Evolutionary conservation across 2,113 vertebrate genomes (phyloP), one percentile per base, ranked within the genome.

Genomic region (Brachyhypopomus occidentalis): DNA sequence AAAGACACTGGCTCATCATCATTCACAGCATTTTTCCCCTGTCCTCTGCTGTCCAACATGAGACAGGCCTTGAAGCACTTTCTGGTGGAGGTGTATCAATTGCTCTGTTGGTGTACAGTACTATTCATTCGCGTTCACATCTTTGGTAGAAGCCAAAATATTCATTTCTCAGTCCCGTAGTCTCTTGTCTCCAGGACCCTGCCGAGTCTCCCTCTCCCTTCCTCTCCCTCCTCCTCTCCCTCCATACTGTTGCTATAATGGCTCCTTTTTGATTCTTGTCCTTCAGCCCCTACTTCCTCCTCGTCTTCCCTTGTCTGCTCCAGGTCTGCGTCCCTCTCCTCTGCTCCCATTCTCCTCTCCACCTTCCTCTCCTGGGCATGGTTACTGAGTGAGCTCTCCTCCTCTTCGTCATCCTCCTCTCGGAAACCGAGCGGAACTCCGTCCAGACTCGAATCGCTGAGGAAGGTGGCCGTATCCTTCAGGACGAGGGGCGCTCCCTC

Each of bases 371-470:
- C n/a, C 0, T 56, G 64, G 0, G 8, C 45, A 41, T 60, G n/a
- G 48, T 56, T 77, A 30, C 22, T 77, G 79, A 36, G 77, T 27
- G 82, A 87, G 71, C 66, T 74, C 6, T 88, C 87, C 27, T 86
- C 90, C 2, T 89, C 90, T 6, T 90, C 89, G 1, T 89, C 89
- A 1, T 87, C 87, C 19, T 88, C 89, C 0, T 84, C 89, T 80
- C 90, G 88, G 17, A 89, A 78, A 12, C 76, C 78, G 22, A 91
- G 83, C 0, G 79, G 77, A 7, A 36, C 87, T 64, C 90, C 91
- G 6, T 94, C 93, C 75, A 92, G 60, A 79, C 92, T 94, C 67
- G 92, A 93, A 76, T 94, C 92, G 0, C 90, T 92, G 77, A 92
- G 90, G 72, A 93, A 92, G 4, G 87, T 89, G 0, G 88, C 87